A percentile compares a stretch with the other conserved stretches of the same genome.
These are phyloP conservation scores for Stratiolaelaps scimitus DNA, from an alignment of 1,140 invertebrate genomes.

Conservation along the genomic window DNA sequence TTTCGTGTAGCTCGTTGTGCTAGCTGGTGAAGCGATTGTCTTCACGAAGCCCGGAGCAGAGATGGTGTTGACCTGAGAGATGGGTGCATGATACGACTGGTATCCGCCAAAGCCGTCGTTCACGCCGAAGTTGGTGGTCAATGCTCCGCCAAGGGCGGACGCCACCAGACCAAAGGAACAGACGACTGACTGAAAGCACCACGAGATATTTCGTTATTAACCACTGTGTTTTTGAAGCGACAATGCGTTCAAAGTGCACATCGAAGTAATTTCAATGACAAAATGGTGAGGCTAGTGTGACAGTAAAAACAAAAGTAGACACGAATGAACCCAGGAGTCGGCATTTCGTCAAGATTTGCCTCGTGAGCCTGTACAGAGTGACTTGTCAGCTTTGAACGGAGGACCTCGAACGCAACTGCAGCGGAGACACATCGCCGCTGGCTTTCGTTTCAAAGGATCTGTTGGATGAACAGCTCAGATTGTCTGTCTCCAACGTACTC, in stretches of 20 bases:
- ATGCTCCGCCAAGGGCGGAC: not conserved
- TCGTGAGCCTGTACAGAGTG: no score
- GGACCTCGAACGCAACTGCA: no score
- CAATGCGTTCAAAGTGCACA: not conserved
- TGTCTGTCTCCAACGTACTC: no score
- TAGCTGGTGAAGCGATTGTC: slow-evolving; percentile 4
- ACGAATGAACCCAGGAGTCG: no score
- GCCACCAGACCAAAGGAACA: not conserved
- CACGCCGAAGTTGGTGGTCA: slow-evolving; percentile 23
- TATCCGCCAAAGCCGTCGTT: slow-evolving; percentile 12
- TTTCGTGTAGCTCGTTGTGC: no score
- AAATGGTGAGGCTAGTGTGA: not conserved
- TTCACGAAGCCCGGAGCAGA: slow-evolving; percentile 24
- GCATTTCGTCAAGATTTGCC: no score
- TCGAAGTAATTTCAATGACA: not conserved
- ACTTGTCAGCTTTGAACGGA: no score
- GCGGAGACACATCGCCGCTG: no score
- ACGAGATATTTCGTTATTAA: not conserved
- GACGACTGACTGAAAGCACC: not conserved
- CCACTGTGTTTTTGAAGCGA: not conserved
- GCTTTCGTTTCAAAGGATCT: no score
- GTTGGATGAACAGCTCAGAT: no score
- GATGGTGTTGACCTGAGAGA: slow-evolving; percentile 6
- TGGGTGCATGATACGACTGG: slow-evolving; percentile 3
- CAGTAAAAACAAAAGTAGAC: not conserved